phyloP scores from a whole-genome alignment of 35 echinoderm and acorn worm species.

The Patiria miniata region DNA sequence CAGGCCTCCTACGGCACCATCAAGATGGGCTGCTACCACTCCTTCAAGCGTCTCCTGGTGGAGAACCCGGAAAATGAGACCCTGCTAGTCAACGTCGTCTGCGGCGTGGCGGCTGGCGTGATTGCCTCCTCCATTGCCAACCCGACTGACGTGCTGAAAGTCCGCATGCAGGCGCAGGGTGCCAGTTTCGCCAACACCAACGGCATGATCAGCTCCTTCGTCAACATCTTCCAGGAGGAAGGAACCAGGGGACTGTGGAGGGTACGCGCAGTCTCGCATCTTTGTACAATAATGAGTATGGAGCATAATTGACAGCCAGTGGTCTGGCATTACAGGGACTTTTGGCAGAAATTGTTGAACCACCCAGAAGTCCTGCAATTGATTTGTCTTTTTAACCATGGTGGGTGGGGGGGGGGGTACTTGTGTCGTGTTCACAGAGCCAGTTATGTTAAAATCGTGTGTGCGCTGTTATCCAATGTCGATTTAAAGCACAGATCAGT shows the following conservation, averaged over 20 bases:
- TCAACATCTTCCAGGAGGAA: slow-evolving; percentile 91
- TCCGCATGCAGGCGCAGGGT: slow-evolving; percentile 97
- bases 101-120: slow-evolving; percentile 83
- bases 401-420: too few relatives aligned
- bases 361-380: too few relatives aligned
- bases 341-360: too few relatives aligned
- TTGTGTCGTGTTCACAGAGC: too few relatives aligned
- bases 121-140: slow-evolving; percentile 86
- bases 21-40: slow-evolving; percentile 98
- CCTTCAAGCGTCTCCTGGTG: slow-evolving; percentile 88
- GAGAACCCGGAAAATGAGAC: slow-evolving; percentile 88
- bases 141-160: slow-evolving; percentile 98
- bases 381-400: too few relatives aligned
- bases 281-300: not conserved
- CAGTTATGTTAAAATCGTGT: too few relatives aligned
- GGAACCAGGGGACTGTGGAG: slow-evolving; percentile 93
- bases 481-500: too few relatives aligned
- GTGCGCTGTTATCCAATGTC: too few relatives aligned
- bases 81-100: slow-evolving; percentile 82
- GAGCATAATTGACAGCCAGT: too few relatives aligned
- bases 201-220: slow-evolving; percentile 95
- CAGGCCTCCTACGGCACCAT: slow-evolving; percentile 95
- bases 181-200: slow-evolving; percentile 68
- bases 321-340: too few relatives aligned
- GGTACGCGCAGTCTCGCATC: slow-evolving; percentile 50